Evolutionary conservation across 2,797 vertebrate genomes (phyloP).

Genomic region (Tinamus major): DNA sequence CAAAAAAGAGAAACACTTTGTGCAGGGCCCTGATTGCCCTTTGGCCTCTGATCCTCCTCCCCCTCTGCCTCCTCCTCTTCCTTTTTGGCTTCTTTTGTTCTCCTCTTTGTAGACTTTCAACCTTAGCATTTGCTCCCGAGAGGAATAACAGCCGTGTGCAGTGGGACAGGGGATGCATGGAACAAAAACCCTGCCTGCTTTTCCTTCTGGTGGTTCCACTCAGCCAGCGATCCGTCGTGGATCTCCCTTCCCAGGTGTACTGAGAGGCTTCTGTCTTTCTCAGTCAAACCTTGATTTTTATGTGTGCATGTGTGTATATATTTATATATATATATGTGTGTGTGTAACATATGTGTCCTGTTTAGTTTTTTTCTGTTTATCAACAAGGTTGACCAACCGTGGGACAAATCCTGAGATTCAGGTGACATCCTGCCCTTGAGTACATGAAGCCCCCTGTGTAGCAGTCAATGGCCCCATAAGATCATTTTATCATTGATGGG

Average conservation of each 20-base stretch:
- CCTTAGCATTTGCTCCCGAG: background rate
- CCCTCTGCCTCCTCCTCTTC: slow-evolving; percentile 1
- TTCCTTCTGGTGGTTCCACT: background rate
- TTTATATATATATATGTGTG: no score
- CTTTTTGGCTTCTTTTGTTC: slow-evolving; percentile 1
- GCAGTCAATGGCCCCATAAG: background rate
- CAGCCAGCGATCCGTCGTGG: background rate
- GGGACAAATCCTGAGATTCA: background rate
- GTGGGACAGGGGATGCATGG: accelerated
- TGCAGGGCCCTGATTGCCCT: background rate
- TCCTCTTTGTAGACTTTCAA: background rate
- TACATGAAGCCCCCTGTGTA: accelerated
- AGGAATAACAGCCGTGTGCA: accelerated
- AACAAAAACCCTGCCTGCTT: background rate
- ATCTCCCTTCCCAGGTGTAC: accelerated
- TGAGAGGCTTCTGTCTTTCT: background rate
- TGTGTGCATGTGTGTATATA: no score
- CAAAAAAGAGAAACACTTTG: slow-evolving; percentile 50
- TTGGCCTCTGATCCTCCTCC: slow-evolving; percentile 22
- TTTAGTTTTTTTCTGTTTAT: background rate
- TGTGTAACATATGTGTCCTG: no score
- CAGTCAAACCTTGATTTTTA: background rate
- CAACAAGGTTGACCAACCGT: accelerated
- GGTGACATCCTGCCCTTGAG: background rate
- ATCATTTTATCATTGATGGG: background rate